Percentiles rank a stretch among this genome's conserved stretches.
phyloP scores from a whole-genome alignment of 2,113 vertebrate species.

The Pygoscelis adeliae region DNA sequence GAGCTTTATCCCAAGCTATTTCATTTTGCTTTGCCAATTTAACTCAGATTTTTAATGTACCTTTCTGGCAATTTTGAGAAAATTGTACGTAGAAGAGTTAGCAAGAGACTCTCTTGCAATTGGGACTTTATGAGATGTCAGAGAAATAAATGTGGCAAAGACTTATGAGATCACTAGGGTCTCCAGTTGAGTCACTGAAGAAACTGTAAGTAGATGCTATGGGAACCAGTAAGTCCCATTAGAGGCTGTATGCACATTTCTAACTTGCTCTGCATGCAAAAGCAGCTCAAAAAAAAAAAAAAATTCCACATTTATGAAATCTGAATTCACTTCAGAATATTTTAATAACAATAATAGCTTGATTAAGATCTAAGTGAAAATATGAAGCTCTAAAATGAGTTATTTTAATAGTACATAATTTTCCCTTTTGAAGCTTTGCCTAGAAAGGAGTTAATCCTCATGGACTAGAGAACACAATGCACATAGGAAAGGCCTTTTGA shows the following conservation, averaged over 20 bases:
- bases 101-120: neutral
- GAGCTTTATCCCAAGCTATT: neutral
- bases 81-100: neutral
- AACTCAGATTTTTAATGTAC: neutral
- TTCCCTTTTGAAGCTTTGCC: constrained; percentile 41
- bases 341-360: constrained; percentile 59
- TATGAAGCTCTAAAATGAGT: neutral
- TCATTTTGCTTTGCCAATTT: neutral
- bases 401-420: constrained; percentile 35
- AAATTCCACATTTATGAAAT: constrained; percentile 39
- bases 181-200: neutral
- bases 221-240: neutral
- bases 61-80: neutral
- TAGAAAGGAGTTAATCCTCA: constrained; percentile 8
- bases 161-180: neutral
- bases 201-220: constrained; percentile 12
- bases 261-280: neutral
- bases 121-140: neutral
- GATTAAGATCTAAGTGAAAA: constrained; percentile 53
- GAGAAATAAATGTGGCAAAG: neutral
- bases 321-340: constrained; percentile 32
- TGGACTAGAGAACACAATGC: neutral
- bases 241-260: neutral
- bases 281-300: neutral
- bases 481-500: neutral